Conservation (phyloP, 2,888 invertebrate genomes). For the Nymphalis polychloros region DNA sequence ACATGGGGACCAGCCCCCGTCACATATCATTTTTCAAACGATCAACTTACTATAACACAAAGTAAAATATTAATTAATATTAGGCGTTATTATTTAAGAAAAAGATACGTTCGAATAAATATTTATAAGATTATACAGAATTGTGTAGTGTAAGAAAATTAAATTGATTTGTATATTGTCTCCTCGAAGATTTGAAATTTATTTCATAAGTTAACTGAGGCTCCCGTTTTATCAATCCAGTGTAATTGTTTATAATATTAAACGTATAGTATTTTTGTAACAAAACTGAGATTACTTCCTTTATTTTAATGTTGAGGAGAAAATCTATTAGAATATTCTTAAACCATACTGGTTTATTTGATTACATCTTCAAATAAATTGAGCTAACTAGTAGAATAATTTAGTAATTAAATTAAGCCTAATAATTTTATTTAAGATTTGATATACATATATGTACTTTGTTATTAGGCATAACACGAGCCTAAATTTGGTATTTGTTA, state of each 20-base stretch:
- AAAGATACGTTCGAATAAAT: constrained; percentile 25
- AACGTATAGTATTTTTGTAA: background rate
- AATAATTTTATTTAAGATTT: constrained; percentile 10
- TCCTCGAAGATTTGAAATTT: constrained; percentile 6
- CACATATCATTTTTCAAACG: constrained; percentile 55
- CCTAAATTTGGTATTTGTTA: constrained; percentile 51
- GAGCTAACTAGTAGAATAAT: constrained; percentile 59
- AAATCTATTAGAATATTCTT: constrained; percentile 5
- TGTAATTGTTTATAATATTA: too few species aligned
- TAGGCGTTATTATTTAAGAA: constrained; percentile 39
- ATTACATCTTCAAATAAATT: constrained; percentile 48
- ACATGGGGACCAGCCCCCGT: constrained; percentile 75
- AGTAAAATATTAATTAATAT: constrained; percentile 24
- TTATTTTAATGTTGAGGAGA: constrained; percentile 22
- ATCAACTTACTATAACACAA: constrained; percentile 38
- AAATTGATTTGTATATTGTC: background rate
- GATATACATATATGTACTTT: constrained; percentile 41
- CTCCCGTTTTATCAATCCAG: constrained; percentile 1
- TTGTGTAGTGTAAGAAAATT: background rate
- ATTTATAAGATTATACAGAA: constrained; percentile 1
- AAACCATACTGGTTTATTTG: constrained; percentile 16
- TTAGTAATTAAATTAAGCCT: constrained; percentile 29
- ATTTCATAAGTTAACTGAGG: background rate
- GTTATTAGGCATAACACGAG: constrained; percentile 55
- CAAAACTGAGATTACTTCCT: constrained; percentile 25